phyloP scores from a whole-genome alignment of 2,888 invertebrate species.

The Spisula solida region DNA sequence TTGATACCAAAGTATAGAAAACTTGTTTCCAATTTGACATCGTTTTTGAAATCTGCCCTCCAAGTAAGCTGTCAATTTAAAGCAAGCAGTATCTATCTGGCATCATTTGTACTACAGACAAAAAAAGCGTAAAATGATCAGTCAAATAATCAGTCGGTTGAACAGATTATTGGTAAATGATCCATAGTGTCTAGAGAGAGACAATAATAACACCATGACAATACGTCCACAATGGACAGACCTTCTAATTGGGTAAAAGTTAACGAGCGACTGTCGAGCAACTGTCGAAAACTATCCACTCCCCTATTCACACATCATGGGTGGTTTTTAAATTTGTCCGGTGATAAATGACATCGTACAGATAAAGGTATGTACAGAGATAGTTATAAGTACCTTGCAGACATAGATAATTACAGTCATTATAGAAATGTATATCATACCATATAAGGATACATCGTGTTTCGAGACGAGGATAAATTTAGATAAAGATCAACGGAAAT shows the following conservation, averaged over 20 bases:
- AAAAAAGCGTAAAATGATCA: conserved; percentile 9
- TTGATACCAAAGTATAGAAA: too few relatives aligned
- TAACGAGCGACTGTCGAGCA: background rate
- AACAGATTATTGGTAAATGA: conserved; percentile 2
- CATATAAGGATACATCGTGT: background rate
- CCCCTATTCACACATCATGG: conserved; percentile 32
- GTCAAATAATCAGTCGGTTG: background rate
- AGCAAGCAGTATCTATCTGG: background rate
- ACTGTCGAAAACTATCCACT: background rate
- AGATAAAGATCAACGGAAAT: background rate
- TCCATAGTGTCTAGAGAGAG: background rate
- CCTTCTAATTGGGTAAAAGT: conserved; percentile 7
- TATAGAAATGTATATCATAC: background rate
- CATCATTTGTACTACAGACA: background rate
- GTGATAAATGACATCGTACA: background rate
- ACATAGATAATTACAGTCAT: conserved; percentile 4
- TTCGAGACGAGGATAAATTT: background rate
- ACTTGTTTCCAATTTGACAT: too few relatives aligned
- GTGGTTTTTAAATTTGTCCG: conserved; percentile 22
- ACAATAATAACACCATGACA: background rate
- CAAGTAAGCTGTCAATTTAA: background rate
- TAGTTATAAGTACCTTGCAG: conserved; percentile 3
- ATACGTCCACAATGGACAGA: background rate
- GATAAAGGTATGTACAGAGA: background rate
- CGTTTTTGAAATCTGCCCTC: background rate